Conservation (phyloP, 2,797 vertebrate species). For the Todus mexicanus region DNA sequence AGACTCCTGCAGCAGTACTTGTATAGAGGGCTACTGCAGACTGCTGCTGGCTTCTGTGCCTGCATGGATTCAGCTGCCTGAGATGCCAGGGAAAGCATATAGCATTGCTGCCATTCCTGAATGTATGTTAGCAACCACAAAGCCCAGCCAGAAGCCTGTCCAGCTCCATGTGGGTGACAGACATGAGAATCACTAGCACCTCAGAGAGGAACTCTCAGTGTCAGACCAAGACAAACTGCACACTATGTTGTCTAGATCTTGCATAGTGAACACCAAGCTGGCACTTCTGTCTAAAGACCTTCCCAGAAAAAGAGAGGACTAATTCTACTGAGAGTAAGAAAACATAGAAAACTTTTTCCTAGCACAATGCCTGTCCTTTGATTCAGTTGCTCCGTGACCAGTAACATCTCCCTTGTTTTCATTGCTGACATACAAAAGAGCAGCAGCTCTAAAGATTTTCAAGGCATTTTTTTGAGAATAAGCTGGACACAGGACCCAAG, state of each 20-base stretch:
- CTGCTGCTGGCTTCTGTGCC: not conserved
- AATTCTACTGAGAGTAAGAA: not conserved
- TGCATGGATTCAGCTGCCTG: not conserved
- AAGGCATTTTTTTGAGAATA: constrained; percentile 43
- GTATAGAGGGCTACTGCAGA: not conserved
- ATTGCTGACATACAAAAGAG: constrained; percentile 7
- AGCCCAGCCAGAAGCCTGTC: not conserved
- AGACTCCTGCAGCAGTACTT: not conserved
- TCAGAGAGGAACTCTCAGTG: not conserved
- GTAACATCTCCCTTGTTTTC: not conserved
- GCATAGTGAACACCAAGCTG: fast-evolving
- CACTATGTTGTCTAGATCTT: fast-evolving
- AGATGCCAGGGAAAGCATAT: not conserved
- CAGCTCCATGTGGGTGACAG: not conserved
- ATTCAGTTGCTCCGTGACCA: not conserved
- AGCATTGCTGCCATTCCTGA: not conserved
- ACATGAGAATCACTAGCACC: not conserved
- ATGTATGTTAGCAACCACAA: not conserved
- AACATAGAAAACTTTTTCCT: not conserved
- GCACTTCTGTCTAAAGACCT: not conserved
- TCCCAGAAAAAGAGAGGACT: not conserved
- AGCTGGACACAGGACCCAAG: constrained; percentile 40
- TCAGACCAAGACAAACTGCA: not conserved
- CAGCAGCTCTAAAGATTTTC: constrained; percentile 15
- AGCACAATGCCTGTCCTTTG: not conserved